phyloP scores from a whole-genome alignment of 2,888 invertebrate species.

The Monopis laevigella region DNA sequence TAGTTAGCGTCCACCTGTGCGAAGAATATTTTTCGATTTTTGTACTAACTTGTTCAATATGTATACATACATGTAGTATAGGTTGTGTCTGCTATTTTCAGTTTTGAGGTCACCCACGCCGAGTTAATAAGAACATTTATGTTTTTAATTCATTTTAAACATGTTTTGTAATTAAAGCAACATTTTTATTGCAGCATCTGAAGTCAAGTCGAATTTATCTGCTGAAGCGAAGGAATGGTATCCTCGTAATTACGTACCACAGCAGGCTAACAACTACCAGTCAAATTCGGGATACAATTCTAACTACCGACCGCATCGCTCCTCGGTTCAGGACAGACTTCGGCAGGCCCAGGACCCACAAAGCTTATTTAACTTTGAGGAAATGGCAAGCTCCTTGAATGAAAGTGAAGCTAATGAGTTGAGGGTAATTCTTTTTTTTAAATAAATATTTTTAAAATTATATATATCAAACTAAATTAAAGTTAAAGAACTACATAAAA shows the following conservation, averaged over 20 bases:
- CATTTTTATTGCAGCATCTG: slow-evolving; percentile 18
- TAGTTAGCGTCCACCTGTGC: slow-evolving; percentile 34
- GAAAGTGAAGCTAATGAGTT: slow-evolving; percentile 52
- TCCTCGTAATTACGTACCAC: slow-evolving; percentile 59
- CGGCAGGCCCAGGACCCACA: slow-evolving; percentile 52
- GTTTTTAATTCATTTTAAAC: not conserved
- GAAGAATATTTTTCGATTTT: slow-evolving; percentile 9
- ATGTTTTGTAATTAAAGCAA: too few relatives aligned
- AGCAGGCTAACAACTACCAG: slow-evolving; percentile 30
- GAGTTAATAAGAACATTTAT: not conserved
- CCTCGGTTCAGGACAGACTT: slow-evolving; percentile 55
- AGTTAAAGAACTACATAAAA: too few relatives aligned
- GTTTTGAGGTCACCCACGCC: slow-evolving; percentile 13
- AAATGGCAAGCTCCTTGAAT: slow-evolving; percentile 51
- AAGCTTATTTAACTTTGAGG: slow-evolving; percentile 47
- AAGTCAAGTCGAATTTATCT: slow-evolving; percentile 56
- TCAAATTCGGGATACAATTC: slow-evolving; percentile 10
- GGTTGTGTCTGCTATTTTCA: slow-evolving; percentile 1
- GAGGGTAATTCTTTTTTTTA: slow-evolving; percentile 36
- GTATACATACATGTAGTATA: slow-evolving; percentile 1
- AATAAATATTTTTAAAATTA: too few relatives aligned
- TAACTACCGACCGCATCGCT: slow-evolving; percentile 30
- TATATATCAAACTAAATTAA: too few relatives aligned
- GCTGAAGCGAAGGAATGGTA: slow-evolving; percentile 71
- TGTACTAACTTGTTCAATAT: not conserved